Percentiles rank a stretch among this genome's conserved stretches.
Conservation (phyloP, 2,797 vertebrate species). For the Lutjanus campechanus region DNA sequence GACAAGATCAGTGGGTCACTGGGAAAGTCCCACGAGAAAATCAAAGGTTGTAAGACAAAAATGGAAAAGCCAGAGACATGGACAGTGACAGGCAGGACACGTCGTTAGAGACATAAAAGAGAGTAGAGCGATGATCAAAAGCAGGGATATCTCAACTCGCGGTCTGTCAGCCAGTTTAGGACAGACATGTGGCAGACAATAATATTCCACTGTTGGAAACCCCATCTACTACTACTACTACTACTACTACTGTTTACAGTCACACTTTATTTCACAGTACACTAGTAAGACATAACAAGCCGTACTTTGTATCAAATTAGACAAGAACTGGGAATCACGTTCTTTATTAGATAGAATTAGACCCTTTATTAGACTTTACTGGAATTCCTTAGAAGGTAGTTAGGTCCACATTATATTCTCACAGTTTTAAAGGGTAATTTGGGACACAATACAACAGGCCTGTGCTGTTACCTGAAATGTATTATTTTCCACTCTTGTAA, state of each 20-base stretch:
- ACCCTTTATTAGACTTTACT: too few relatives aligned
- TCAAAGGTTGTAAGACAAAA: constrained; percentile 42
- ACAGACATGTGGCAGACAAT: constrained; percentile 37
- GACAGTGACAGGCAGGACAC: constrained; percentile 34
- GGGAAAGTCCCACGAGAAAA: constrained; percentile 74
- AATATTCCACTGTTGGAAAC: constrained; percentile 48
- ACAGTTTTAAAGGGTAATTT: too few relatives aligned
- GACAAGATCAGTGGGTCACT: constrained; percentile 69
- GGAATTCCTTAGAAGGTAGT: too few relatives aligned
- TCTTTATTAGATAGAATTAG: too few relatives aligned
- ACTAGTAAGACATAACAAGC: too few relatives aligned
- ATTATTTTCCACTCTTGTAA: too few relatives aligned
- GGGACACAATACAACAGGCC: too few relatives aligned
- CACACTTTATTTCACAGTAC: too few relatives aligned
- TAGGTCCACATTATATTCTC: too few relatives aligned
- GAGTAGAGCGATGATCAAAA: constrained; percentile 36
- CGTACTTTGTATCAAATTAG: too few relatives aligned
- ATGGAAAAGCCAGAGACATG: constrained; percentile 37
- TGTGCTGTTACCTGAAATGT: too few relatives aligned
- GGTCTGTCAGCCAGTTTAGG: constrained; percentile 27
- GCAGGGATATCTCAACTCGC: constrained; percentile 41
- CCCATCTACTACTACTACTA: constrained; percentile 18
- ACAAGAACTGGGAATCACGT: too few relatives aligned
- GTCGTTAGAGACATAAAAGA: constrained; percentile 19
- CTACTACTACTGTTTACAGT: constrained; percentile 53